Evolutionary conservation across 2,113 vertebrate species (phyloP).

Genomic region (Larimichthys polyactis): DNA sequence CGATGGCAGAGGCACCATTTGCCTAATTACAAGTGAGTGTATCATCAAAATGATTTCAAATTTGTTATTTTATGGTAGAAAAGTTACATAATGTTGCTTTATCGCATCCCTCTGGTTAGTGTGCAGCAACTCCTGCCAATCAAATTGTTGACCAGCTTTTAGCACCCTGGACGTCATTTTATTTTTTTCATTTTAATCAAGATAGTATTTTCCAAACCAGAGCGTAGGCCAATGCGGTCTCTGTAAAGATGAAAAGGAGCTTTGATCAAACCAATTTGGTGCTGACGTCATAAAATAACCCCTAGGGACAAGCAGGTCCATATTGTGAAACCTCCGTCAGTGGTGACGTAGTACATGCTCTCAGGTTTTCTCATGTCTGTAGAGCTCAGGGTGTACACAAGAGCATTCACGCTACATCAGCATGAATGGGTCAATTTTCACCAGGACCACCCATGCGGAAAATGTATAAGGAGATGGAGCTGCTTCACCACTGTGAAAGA

Average conservation of each 20-base stretch:
- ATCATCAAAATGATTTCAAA: too few species aligned
- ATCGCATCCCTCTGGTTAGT: neutral
- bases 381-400: neutral
- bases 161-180: neutral
- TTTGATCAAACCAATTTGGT: neutral
- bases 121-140: neutral
- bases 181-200: too few species aligned
- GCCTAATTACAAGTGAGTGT: too few species aligned
- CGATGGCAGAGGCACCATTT: too few species aligned
- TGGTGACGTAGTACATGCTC: neutral
- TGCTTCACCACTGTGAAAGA: neutral
- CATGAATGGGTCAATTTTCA: neutral
- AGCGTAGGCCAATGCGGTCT: neutral
- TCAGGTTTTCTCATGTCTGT: neutral
- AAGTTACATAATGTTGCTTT: too few species aligned
- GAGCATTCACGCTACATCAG: constrained; percentile 2
- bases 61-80: too few species aligned
- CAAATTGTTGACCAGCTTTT: neutral
- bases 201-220: neutral
- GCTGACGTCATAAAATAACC: neutral
- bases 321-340: neutral
- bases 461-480: constrained; percentile 1
- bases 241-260: neutral
- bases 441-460: neutral
- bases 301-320: neutral